Conservation (phyloP, 2,797 vertebrate species). For the Trematomus bernacchii region DNA sequence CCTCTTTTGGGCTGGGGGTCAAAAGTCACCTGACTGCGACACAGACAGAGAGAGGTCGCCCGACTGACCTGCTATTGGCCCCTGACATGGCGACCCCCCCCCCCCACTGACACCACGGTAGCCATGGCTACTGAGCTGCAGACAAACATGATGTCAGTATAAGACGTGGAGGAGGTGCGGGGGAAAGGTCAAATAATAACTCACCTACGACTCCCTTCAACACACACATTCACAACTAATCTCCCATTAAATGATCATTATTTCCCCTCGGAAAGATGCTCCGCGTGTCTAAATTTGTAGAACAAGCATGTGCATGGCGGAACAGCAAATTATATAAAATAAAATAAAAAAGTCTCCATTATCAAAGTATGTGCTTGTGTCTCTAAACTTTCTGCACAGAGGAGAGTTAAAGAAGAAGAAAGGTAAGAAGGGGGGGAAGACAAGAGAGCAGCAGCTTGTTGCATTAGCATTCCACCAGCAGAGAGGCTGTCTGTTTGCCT, state of each 20-base stretch:
- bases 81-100: constrained; percentile 52
- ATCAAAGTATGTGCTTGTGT: constrained; percentile 75
- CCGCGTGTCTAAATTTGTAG: not conserved
- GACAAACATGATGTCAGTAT: constrained; percentile 80
- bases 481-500: constrained; percentile 87
- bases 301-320: not conserved
- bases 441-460: constrained; percentile 82
- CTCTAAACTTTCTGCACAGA: constrained; percentile 79
- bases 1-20: constrained; percentile 47
- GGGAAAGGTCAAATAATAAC: constrained; percentile 59
- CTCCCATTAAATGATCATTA: constrained; percentile 19
- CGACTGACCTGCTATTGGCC: constrained; percentile 77
- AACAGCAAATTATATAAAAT: constrained; percentile 36
- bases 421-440: constrained; percentile 81
- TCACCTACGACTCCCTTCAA: constrained; percentile 44
- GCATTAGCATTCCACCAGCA: constrained; percentile 87
- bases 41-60: constrained; percentile 84
- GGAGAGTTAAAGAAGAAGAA: constrained; percentile 79
- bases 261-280: not conserved
- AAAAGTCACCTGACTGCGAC: constrained; percentile 67
- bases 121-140: constrained; percentile 81
- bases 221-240: constrained; percentile 14
- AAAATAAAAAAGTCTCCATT: constrained; percentile 60
- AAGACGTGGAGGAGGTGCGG: constrained; percentile 33
- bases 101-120: constrained; percentile 59